Evolutionary conservation across 1,140 invertebrate species (phyloP).

Genomic region (Bombus consobrinus): DNA sequence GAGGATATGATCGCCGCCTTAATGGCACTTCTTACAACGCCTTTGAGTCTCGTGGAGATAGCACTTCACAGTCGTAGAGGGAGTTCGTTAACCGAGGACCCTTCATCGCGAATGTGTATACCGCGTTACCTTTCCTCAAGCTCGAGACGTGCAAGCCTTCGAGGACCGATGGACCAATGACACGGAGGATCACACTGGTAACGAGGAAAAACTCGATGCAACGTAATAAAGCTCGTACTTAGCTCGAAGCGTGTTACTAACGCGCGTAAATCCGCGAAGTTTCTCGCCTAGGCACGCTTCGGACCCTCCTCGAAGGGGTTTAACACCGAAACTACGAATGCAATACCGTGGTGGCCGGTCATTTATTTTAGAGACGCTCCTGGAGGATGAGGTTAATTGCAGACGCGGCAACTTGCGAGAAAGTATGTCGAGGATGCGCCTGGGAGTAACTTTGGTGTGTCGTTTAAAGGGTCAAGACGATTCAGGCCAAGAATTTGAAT

Average conservation of each 20-base stretch:
- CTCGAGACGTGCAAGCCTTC: conserved; percentile 22
- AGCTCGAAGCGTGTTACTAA: conserved; percentile 30
- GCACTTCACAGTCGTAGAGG: conserved; percentile 62
- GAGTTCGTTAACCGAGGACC: conserved; percentile 60
- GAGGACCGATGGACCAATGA: conserved; percentile 37
- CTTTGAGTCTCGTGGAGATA: conserved; percentile 55
- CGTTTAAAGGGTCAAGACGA: not conserved
- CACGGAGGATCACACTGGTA: conserved; percentile 2
- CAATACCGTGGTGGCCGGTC: conserved; percentile 67
- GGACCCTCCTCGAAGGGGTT: not conserved
- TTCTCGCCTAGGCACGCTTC: not conserved
- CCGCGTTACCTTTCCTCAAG: conserved; percentile 27
- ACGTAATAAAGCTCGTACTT: conserved; percentile 75
- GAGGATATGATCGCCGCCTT: conserved; percentile 58
- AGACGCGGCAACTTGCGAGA: conserved; percentile 74
- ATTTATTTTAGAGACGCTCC: conserved; percentile 77
- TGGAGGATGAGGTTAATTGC: conserved; percentile 76
- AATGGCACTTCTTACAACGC: conserved; percentile 64
- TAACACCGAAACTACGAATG: conserved; percentile 21
- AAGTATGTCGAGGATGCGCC: conserved; percentile 67
- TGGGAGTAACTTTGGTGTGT: conserved; percentile 15
- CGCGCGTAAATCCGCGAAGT: conserved; percentile 74
- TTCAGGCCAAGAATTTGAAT: conserved; percentile 9
- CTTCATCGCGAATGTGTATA: conserved; percentile 18
- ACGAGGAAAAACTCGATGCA: conserved; percentile 76